Evolutionary conservation across 2,888 invertebrate genomes (phyloP).

Genomic region (Carcina quercana): DNA sequence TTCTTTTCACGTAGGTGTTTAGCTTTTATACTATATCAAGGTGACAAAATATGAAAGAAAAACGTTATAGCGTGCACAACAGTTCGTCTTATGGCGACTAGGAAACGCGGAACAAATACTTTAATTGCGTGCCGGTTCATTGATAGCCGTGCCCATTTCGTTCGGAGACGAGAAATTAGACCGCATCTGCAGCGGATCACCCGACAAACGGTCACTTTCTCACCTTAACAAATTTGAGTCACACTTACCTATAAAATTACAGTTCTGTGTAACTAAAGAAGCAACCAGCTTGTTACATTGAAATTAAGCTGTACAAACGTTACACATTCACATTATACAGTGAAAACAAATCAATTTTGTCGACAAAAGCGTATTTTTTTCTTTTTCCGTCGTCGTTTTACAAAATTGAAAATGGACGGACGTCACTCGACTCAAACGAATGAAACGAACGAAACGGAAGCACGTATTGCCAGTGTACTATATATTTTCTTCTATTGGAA

Average conservation of each 20-base stretch:
- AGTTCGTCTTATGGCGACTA: slow-evolving; percentile 37
- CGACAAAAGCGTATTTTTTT: slow-evolving; percentile 46
- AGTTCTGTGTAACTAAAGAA: no score
- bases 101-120: slow-evolving; percentile 44
- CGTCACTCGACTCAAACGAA: no score
- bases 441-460: no score
- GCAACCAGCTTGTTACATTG: no score
- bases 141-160: slow-evolving; percentile 48
- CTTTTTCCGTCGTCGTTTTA: slow-evolving; percentile 61
- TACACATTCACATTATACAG: slow-evolving; percentile 52
- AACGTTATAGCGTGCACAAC: slow-evolving; percentile 39
- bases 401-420: slow-evolving; percentile 67
- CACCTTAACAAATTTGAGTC: slow-evolving; percentile 60
- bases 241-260: slow-evolving; percentile 61
- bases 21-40: slow-evolving; percentile 21
- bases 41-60: slow-evolving; percentile 17
- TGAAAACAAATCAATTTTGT: slow-evolving; percentile 36
- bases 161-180: slow-evolving; percentile 56
- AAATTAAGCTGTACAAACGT: no score
- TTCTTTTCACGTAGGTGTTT: slow-evolving; percentile 37
- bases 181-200: slow-evolving; percentile 46
- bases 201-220: slow-evolving; percentile 68
- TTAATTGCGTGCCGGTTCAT: slow-evolving; percentile 51
- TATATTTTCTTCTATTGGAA: no score
- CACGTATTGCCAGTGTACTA: no score